These are phyloP conservation scores for Phaenicophaeus curvirostris DNA, from an alignment of 2,797 vertebrate genomes.

Conservation along the genomic window DNA sequence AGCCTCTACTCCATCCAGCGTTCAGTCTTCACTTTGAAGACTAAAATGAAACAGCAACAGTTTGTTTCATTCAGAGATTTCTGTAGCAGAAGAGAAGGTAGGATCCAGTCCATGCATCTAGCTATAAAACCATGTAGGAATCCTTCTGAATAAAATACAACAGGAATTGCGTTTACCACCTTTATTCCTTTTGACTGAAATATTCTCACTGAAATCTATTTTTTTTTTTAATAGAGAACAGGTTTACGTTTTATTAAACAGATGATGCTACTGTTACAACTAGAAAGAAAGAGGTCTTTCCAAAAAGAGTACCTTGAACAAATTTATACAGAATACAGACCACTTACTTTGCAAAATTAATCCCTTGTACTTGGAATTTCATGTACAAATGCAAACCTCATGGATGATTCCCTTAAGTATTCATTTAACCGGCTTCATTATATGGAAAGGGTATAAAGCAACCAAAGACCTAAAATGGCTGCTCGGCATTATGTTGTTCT, in stretches of 20 bases:
- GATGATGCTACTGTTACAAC: slow-evolving; percentile 14
- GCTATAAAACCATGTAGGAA: background rate
- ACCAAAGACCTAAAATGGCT: slow-evolving; percentile 46
- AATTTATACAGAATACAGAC: slow-evolving; percentile 35
- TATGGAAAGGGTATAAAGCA: slow-evolving; percentile 39
- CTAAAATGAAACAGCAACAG: background rate
- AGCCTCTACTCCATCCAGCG: background rate
- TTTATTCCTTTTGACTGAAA: background rate
- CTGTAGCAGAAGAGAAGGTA: background rate
- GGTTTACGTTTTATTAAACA: background rate
- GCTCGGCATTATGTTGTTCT: background rate
- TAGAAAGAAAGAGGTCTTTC: slow-evolving; percentile 58
- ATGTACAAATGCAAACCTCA: background rate
- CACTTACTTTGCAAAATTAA: slow-evolving; percentile 16
- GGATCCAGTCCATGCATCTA: background rate
- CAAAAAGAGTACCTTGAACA: slow-evolving; percentile 12
- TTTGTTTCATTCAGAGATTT: background rate
- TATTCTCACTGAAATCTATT: background rate
- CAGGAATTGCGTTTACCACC: background rate
- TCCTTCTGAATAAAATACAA: background rate
- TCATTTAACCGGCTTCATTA: slow-evolving; percentile 37
- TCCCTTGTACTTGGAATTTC: slow-evolving; percentile 36
- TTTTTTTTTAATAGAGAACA: background rate
- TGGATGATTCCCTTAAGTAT: slow-evolving; percentile 57
- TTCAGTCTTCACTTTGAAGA: background rate